phyloP scores from a whole-genome alignment of 2,888 invertebrate species.

The Alloplasta piceator region DNA sequence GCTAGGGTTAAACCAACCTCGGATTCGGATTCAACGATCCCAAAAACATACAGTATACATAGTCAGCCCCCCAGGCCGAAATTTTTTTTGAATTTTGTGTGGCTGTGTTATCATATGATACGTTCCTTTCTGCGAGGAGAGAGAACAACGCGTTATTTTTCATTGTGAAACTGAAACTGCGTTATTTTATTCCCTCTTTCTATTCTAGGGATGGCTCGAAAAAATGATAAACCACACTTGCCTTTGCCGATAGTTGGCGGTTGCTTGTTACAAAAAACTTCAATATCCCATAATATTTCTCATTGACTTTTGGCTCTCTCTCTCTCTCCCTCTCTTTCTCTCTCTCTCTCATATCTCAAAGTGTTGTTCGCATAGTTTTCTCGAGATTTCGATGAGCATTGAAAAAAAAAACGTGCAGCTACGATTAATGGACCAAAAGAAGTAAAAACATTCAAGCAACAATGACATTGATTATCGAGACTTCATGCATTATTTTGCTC shows the following conservation, averaged over 20 bases:
- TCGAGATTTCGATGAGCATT: background rate
- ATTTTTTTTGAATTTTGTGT: no score
- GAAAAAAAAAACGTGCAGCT: background rate
- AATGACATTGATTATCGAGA: no score
- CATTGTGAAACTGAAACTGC: background rate
- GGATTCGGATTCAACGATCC: no score
- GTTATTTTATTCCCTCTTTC: background rate
- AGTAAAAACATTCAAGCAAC: background rate
- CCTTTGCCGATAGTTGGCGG: constrained; percentile 81
- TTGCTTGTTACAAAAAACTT: constrained; percentile 78
- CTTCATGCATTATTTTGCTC: no score
- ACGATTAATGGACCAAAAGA: background rate
- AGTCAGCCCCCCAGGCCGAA: no score
- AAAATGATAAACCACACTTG: constrained; percentile 78
- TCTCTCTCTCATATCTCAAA: constrained; percentile 22
- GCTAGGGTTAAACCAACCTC: no score
- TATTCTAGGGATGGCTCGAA: background rate
- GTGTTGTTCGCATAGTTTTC: background rate
- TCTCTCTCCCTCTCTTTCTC: constrained; percentile 26
- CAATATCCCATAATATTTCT: constrained; percentile 33
- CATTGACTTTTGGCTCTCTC: constrained; percentile 13
- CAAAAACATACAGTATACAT: no score
- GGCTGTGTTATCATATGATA: no score
- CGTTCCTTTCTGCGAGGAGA: no score
- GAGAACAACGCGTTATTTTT: background rate